Base-by-base conservation (phyloP, 2,113 vertebrate species). In the Neolamprologus kungweensis region DNA sequence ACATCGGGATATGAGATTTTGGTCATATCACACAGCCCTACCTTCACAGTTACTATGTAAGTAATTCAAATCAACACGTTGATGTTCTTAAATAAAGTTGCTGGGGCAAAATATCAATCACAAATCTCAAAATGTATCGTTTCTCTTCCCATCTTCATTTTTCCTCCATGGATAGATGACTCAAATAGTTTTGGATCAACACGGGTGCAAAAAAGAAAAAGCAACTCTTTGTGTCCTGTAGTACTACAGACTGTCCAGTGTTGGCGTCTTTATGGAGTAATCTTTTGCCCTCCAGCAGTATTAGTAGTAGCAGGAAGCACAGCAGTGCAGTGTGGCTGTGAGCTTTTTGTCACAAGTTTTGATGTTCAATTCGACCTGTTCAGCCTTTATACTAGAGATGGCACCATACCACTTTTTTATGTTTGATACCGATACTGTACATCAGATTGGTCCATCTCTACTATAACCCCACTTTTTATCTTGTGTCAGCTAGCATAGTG, bases 21-120 rank as follows among this genome's bases (percentile, higher is more conserved):
- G 23, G 4, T 51, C 50, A n/a, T 1, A n/a, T n/a, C 0, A 0
- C 17, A 51, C 50, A 51, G 8, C 2, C 9, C 17, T 35, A 35
- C 6, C 58, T 12, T 63, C 1, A 35, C 60, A 12, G 1, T 2
- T 65, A 19, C 60, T 35, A 35, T 63, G 31, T 6, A 65, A 65
- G 31, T 35, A 35, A 35, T 35, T 33, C 17, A 63, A 35, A 6
- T 3, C 7, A 63, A n/a, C 31, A 63, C 4, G 33, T 19, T 65
- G 28, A 65, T 65, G 4, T 65, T 65, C 60, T 58, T 58, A 58
- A 58, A 58, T 16, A 58, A 58, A 58, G 55, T 58, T 58, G 55
- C 55, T 58, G 7, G 23, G 55, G 2, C 13, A 28, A 14, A 58
- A 58, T 16, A 28, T 58, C 1, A 9, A 9, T 28, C 55, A 58